Percentiles rank a stretch among this genome's conserved stretches.
phyloP scores from a whole-genome alignment of 2,797 vertebrate species.

The Carcharodon carcharias region DNA sequence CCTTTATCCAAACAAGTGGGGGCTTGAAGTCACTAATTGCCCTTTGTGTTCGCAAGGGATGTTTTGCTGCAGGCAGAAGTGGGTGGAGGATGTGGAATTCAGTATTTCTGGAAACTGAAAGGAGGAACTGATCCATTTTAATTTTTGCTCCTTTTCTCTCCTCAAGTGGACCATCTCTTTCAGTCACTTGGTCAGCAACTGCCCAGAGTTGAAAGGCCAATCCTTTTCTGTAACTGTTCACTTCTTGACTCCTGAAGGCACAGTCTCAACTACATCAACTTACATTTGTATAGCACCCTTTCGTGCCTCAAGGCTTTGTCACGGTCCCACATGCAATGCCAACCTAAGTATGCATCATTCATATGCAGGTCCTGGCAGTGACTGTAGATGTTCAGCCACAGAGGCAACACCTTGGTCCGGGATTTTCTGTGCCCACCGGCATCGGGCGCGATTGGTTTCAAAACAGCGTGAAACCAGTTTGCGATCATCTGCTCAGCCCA shows the following conservation, averaged over 20 bases:
- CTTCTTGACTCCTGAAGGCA: background rate
- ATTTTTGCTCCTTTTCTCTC: background rate
- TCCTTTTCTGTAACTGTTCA: background rate
- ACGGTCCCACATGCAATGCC: no score
- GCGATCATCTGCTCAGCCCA: no score
- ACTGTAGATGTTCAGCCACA: no score
- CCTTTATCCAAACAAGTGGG: background rate
- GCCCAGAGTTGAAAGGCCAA: background rate
- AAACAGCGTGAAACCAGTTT: no score
- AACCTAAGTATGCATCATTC: background rate
- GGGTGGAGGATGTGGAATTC: background rate
- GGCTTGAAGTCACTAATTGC: background rate
- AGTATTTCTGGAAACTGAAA: background rate
- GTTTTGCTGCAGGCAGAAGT: background rate
- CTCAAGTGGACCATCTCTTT: background rate
- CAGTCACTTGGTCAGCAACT: background rate
- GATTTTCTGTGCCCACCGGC: no score
- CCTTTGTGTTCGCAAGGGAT: background rate
- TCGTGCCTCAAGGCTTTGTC: background rate
- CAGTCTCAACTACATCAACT: background rate
- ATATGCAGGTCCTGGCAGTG: no score
- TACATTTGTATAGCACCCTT: background rate
- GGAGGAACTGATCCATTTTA: background rate
- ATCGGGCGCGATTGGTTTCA: no score
- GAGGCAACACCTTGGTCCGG: no score